Evolutionary conservation across 2,113 vertebrate genomes (phyloP).

Genomic region (Ursus arctos): DNA sequence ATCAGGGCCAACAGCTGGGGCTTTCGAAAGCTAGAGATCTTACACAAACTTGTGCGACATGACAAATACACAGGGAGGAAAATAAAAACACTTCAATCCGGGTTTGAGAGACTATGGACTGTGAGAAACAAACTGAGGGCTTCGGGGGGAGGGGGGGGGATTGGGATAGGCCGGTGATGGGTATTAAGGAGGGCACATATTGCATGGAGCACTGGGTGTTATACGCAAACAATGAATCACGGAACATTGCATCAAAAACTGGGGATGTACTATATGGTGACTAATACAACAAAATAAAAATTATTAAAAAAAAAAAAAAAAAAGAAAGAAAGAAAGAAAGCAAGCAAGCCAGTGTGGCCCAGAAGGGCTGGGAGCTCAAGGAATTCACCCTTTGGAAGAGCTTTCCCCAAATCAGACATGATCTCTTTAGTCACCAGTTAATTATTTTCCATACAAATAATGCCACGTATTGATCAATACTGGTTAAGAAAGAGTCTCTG

Average conservation of each 20-base stretch:
- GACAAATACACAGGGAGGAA: accelerated
- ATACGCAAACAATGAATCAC: too few species aligned
- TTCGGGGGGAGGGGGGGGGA: too few species aligned
- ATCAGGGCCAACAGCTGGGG: background rate
- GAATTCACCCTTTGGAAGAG: background rate
- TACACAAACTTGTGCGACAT: background rate
- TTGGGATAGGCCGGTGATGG: too few species aligned
- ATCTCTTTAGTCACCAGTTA: background rate
- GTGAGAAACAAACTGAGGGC: too few species aligned
- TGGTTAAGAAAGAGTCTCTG: background rate
- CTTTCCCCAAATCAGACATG: background rate
- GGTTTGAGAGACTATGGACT: background rate
- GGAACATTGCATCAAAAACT: too few species aligned
- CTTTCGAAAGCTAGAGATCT: background rate
- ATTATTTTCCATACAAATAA: background rate
- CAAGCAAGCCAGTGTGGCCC: accelerated
- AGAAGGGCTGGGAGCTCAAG: background rate
- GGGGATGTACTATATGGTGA: too few species aligned
- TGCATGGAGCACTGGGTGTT: too few species aligned
- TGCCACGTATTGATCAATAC: background rate
- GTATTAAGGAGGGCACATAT: too few species aligned
- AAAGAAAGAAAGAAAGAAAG: accelerated
- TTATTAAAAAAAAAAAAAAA: too few species aligned
- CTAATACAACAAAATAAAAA: too few species aligned
- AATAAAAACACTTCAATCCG: background rate